Percentiles rank a stretch among this genome's conserved stretches.
phyloP scores from a whole-genome alignment of 2,797 vertebrate species.

The Fringilla coelebs region DNA sequence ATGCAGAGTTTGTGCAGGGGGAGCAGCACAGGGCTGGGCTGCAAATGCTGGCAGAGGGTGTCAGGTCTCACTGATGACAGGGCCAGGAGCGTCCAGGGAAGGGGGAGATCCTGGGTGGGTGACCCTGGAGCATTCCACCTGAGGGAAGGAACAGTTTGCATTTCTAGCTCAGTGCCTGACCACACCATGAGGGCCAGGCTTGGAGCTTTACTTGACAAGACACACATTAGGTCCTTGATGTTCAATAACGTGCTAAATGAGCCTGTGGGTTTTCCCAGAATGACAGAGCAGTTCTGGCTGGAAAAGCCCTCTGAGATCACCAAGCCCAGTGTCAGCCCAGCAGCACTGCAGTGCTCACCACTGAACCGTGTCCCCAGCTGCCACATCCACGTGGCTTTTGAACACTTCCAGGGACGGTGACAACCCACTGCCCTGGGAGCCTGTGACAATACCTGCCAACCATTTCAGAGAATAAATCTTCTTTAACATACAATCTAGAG shows the following conservation, averaged over 20 bases:
- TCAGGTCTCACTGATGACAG: neutral
- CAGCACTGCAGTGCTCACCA: neutral
- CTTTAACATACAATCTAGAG: too few species aligned
- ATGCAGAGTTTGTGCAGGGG: neutral
- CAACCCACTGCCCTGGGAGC: neutral
- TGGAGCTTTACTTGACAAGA: neutral
- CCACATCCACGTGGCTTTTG: neutral
- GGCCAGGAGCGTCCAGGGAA: neutral
- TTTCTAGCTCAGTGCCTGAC: neutral
- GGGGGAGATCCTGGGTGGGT: neutral
- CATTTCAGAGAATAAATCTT: neutral
- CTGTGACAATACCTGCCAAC: neutral
- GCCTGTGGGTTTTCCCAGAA: neutral
- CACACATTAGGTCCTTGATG: neutral
- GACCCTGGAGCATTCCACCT: neutral
- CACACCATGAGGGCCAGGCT: neutral
- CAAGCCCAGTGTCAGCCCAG: neutral
- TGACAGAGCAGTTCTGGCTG: neutral
- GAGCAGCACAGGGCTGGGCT: neutral
- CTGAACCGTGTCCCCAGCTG: neutral
- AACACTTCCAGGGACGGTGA: neutral
- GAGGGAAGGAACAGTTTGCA: neutral
- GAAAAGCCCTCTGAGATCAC: neutral
- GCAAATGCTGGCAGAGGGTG: neutral
- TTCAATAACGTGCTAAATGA: neutral